phyloP scores from a whole-genome alignment of 2,113 vertebrate genomes.

The Pelvicachromis taeniatus region DNA sequence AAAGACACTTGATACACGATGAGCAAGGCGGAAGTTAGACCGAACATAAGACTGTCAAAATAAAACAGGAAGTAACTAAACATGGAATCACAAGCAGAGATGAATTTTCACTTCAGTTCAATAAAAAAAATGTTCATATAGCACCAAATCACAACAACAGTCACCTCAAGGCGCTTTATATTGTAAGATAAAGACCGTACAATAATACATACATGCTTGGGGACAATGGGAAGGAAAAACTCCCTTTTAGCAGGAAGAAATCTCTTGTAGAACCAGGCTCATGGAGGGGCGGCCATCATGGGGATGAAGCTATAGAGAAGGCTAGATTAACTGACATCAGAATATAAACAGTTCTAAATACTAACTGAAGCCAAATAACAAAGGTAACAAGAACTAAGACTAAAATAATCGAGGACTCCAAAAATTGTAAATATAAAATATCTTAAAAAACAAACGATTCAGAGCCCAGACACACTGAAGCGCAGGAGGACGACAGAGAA shows the following conservation, averaged over 20 bases:
- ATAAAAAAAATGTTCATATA: no score
- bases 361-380: background rate
- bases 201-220: background rate
- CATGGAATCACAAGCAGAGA: background rate
- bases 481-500: background rate
- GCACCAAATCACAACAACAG: background rate
- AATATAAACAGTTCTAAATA: background rate
- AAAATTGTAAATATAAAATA: no score
- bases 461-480: background rate
- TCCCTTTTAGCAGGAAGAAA: rapidly evolving
- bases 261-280: background rate
- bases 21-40: background rate
- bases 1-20: no score
- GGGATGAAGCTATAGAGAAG: background rate
- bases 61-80: background rate
- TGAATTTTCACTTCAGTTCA: background rate
- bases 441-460: background rate
- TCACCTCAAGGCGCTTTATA: background rate
- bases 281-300: background rate
- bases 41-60: background rate
- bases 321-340: background rate
- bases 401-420: background rate
- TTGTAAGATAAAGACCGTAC: background rate
- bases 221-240: background rate
- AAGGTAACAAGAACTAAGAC: background rate